Percentiles rank a stretch among this genome's conserved stretches.
Conservation (phyloP, 2,113 vertebrate species). For the Microtus ochrogaster region DNA sequence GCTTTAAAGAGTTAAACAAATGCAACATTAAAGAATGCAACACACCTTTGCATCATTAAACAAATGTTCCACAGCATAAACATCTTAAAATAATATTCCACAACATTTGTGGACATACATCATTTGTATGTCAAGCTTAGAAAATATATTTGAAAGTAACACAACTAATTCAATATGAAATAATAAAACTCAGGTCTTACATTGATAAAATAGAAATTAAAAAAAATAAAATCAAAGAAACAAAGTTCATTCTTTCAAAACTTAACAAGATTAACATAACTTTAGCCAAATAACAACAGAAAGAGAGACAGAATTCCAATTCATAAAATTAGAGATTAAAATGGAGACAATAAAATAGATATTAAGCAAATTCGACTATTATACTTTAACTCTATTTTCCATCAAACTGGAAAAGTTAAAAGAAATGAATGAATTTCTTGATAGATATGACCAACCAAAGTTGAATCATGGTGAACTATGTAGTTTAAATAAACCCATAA, state of each 20-base stretch:
- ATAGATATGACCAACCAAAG: neutral
- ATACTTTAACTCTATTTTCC: neutral
- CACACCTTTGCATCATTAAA: too few relatives aligned
- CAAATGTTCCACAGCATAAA: too few relatives aligned
- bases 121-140: neutral
- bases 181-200: too few relatives aligned
- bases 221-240: too few relatives aligned
- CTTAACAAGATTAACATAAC: neutral
- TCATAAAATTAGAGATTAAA: neutral
- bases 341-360: neutral
- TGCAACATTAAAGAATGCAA: too few relatives aligned
- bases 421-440: neutral
- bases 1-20: too few relatives aligned
- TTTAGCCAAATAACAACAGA: neutral
- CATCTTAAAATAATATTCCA: too few relatives aligned
- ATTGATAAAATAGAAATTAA: too few relatives aligned
- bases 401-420: neutral
- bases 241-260: too few relatives aligned
- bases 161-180: neutral
- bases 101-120: neutral
- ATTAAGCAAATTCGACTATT: neutral
- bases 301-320: neutral
- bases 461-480: neutral
- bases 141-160: constrained; percentile 33
- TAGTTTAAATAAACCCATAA: neutral